Evolutionary conservation across 2,888 invertebrate species (phyloP), one percentile per base, ranked within the genome.

Genomic region (Crossocerus cetratus): DNA sequence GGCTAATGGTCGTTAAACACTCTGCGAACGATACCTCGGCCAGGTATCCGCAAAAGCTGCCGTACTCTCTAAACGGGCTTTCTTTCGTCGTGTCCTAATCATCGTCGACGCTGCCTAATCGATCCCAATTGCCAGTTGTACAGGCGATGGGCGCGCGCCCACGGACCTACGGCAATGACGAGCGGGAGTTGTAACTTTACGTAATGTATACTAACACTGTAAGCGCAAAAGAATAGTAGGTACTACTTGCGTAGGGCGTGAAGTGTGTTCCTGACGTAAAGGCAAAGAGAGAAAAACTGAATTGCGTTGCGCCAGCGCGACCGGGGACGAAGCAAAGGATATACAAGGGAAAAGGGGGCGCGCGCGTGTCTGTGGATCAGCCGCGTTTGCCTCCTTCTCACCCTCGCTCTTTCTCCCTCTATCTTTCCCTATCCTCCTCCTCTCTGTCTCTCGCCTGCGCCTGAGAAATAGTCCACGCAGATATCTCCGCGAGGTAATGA

Each of bases 81-180:
- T n/a, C 54, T 69, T 68, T 55, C 64, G 42, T 72, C 62, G 72
- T 62, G 70, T 72, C 78, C 67, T 62, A 81, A 74, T 75, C 69
- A 62, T 68, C 64, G 68, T 72, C 64, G 65, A 78, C 67, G 71
- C 68, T 78, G 80, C 69, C 76, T 78, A 80, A 80, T 62, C 74
- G 62, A 59, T 67, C 74, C 65, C 72, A 71, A 71, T 69, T 70
- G 63, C 55, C 67, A 66, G 22, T 61, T 44, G 32, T 32, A 58
- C 54, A 13, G 16, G 32, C 23, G 53, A 14, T 3, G 49, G 49
- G 16, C 49, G 16, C 49, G 3, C 49, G 49, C 3, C 49, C 49
- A n/a, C 49, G 59, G 56, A 59, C 18, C 23, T 56, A 42, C 44
- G 55, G 44, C 57, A 66, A 49, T 21, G 16, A 57, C 23, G 62